Evolutionary conservation across 1,140 invertebrate species (phyloP).

Genomic region (Pentalonia nigronervosa): DNA sequence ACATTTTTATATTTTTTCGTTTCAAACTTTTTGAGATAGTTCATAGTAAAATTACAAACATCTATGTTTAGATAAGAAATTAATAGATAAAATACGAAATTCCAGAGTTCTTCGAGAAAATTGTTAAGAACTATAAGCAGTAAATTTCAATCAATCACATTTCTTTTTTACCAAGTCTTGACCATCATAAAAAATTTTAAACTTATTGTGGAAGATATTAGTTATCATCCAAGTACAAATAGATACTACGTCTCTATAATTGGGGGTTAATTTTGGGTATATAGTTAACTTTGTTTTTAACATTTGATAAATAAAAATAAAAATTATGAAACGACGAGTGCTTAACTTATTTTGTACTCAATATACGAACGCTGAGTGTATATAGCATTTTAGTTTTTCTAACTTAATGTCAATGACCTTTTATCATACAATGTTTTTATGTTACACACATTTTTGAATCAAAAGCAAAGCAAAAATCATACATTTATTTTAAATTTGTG

Average conservation of each 20-base stretch:
- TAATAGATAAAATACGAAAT: not conserved
- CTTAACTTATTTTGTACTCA: not conserved
- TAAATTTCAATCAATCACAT: not conserved
- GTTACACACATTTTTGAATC: not conserved
- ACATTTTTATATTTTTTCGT: not conserved
- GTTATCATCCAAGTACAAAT: not conserved
- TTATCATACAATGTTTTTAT: not conserved
- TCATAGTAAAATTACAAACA: not conserved
- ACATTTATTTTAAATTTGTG: not conserved
- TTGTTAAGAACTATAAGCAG: not conserved
- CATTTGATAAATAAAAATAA: not conserved
- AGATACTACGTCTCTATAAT: not conserved
- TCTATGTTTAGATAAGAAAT: not conserved
- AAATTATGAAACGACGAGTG: not conserved
- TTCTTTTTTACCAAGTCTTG: not conserved
- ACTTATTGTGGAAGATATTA: not conserved
- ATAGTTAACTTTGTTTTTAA: not conserved
- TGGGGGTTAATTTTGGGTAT: not conserved
- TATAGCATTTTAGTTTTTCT: not conserved
- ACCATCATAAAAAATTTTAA: not conserved
- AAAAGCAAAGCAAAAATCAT: not conserved
- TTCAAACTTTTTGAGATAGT: not conserved
- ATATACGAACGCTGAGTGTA: not conserved
- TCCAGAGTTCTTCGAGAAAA: not conserved
- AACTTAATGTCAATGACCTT: constrained; percentile 3